Evolutionary conservation across 2,797 vertebrate species (phyloP).

Genomic region (Gadopsis bispinosus): DNA sequence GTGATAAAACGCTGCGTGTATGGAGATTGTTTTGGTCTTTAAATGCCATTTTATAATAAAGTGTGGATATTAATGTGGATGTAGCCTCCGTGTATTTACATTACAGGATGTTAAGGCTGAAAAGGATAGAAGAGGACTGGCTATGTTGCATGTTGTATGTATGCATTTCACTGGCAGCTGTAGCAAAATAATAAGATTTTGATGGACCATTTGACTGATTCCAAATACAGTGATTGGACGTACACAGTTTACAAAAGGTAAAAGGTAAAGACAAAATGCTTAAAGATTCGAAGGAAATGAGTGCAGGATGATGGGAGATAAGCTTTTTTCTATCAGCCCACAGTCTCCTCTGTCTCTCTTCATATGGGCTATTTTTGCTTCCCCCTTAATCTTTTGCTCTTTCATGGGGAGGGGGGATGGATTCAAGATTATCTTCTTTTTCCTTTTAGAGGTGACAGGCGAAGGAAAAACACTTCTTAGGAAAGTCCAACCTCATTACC

Average conservation of each 20-base stretch:
- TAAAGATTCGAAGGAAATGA: conserved; percentile 46
- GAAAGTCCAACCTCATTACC: conserved; percentile 45
- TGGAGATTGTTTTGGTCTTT: no score
- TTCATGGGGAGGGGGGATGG: conserved; percentile 30
- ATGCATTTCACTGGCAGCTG: conserved; percentile 19
- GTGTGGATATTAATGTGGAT: no score
- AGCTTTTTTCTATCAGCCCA: conserved; percentile 45
- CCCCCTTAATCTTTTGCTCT: conserved; percentile 49
- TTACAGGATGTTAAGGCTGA: neutral
- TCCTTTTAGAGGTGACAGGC: conserved; percentile 34
- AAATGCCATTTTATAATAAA: no score
- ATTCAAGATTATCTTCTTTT: conserved; percentile 26
- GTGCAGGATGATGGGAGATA: conserved; percentile 37
- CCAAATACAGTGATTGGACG: conserved; percentile 29
- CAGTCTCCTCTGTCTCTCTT: conserved; percentile 45
- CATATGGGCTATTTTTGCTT: conserved; percentile 64
- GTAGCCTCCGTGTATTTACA: neutral
- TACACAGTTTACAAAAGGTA: conserved; percentile 14
- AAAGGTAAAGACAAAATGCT: conserved; percentile 2
- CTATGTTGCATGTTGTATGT: neutral
- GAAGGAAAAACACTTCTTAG: conserved; percentile 49
- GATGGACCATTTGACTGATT: conserved; percentile 38
- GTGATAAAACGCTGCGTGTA: no score
- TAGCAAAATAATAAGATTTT: conserved; percentile 34
- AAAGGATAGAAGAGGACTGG: neutral